Conservation (phyloP, 2,113 vertebrate genomes). For the Perca fluviatilis region DNA sequence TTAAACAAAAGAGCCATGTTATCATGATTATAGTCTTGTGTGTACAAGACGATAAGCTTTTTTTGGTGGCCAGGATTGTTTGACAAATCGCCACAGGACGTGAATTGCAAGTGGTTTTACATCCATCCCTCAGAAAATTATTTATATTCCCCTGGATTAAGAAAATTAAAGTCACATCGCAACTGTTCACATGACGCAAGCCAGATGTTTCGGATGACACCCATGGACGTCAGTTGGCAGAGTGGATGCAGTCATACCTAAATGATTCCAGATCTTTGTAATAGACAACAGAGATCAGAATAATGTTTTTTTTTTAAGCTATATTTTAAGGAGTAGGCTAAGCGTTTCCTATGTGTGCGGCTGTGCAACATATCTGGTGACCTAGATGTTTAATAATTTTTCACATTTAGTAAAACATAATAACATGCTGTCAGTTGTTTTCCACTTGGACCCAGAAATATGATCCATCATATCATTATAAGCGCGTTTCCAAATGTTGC, state of each 20-base stretch:
- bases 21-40: too few species aligned
- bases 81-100: conserved; percentile 34
- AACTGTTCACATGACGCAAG: conserved; percentile 57
- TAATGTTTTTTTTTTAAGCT: not conserved
- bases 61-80: conserved; percentile 17
- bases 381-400: not conserved
- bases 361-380: conserved; percentile 21
- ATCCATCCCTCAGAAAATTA: conserved; percentile 46
- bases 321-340: not conserved
- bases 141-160: conserved; percentile 54
- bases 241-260: conserved; percentile 28
- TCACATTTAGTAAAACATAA: conserved; percentile 29
- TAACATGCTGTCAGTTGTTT: conserved; percentile 18
- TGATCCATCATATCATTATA: conserved; percentile 28
- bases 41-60: not conserved
- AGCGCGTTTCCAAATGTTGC: conserved; percentile 38
- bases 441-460: conserved; percentile 22
- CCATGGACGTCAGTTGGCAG: conserved; percentile 53
- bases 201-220: conserved; percentile 71
- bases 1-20: conserved; percentile 5
- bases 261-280: conserved; percentile 41
- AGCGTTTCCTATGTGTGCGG: conserved; percentile 1
- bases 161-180: conserved; percentile 53
- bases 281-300: conserved; percentile 9
- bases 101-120: conserved; percentile 9